Evolutionary conservation across 2,888 invertebrate species (phyloP), one percentile per base, ranked within the genome.

Genomic region (Anthoptus insignis): DNA sequence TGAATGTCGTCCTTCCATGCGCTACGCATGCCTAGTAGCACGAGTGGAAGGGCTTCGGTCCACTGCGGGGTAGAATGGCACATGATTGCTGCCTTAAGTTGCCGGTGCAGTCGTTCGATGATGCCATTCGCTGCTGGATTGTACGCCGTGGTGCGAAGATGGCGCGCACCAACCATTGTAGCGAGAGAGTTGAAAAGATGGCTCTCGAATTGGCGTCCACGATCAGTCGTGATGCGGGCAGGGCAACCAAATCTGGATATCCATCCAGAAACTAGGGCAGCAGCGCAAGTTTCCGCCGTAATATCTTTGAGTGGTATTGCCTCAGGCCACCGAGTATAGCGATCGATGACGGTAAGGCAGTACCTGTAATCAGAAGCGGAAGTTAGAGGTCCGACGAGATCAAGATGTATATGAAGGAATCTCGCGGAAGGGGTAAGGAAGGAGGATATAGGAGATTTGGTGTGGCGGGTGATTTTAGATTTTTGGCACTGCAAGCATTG

Each of bases 271-370:
- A 72, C 1, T 6, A 91, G 75, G 2, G 81, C 77, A 14, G 66
- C 56, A 0, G 83, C 84, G 2, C 82, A 79, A 0, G 82, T 81
- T 59, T 80, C 81, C 0, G 85, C 86, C 0, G 82, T 81, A n/a
- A 84, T 84, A 57, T 86, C 78, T 13, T 42, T 14, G 4, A 39
- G 16, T 16, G 37, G 37, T 8, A 7, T 7, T 7, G 16, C 37
- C 16, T 39, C 37, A 16, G 81, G 77, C 84, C 85, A 84, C 11
- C 81, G 65, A 1, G 84, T 79, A 59, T 71, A 75, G 6, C 80
- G 54, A 63, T 82, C 80, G 14, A 82, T 67, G 29, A 70, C 66
- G 0, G 84, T 86, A 4, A 87, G 73, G 29, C 76, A 73, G 65
- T 85, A 87, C 4, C 8, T 16, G 9, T 16, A 39, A 3, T 4